phyloP scores from a whole-genome alignment of 64 coral and sea anemone species.

The Orbicella faveolata region DNA sequence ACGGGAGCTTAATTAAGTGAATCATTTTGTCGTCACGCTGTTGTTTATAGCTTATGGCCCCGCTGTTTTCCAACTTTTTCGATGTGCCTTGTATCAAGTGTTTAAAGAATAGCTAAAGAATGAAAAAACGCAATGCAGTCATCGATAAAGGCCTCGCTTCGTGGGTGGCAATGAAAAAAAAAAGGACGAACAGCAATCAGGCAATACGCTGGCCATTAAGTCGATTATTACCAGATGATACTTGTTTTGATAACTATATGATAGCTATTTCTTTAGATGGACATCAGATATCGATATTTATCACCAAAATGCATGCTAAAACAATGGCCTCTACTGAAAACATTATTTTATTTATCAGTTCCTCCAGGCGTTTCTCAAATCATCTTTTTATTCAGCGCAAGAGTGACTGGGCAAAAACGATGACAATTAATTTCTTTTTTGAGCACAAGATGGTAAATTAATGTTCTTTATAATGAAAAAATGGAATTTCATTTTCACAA shows the following conservation, averaged over 20 bases:
- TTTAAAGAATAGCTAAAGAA: neutral
- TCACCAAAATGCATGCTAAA: neutral
- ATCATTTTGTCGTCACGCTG: neutral
- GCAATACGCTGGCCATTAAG: neutral
- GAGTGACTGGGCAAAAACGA: too few relatives aligned
- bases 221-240: conserved; percentile 14
- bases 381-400: too few relatives aligned
- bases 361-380: too few relatives aligned
- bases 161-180: neutral
- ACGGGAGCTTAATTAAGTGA: neutral
- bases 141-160: neutral
- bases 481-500: too few relatives aligned
- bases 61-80: too few relatives aligned
- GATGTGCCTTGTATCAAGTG: too few relatives aligned
- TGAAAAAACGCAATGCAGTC: neutral
- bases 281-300: conserved; percentile 20
- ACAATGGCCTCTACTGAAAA: neutral
- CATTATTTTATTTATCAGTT: too few relatives aligned
- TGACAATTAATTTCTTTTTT: too few relatives aligned
- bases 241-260: conserved; percentile 7
- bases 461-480: too few relatives aligned
- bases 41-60: neutral
- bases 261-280: conserved; percentile 8
- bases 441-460: too few relatives aligned
- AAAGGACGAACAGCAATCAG: neutral